Evolutionary conservation across 2,113 vertebrate genomes (phyloP).

Genomic region (Colossoma macropomum): DNA sequence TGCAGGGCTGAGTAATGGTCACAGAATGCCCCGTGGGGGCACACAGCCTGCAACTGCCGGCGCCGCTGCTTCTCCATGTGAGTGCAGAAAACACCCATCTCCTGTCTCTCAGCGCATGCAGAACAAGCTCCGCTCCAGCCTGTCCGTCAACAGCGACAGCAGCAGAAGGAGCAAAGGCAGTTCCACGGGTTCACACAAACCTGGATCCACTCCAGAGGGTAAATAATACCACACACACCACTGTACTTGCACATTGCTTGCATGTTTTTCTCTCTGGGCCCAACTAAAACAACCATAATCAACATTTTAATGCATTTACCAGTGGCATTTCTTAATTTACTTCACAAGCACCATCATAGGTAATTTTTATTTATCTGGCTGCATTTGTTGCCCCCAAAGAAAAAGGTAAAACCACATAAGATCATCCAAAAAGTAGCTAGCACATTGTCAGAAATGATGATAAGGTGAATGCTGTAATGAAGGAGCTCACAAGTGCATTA

Average conservation of each 20-base stretch:
- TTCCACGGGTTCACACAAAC: slow-evolving; percentile 87
- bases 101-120: slow-evolving; percentile 94
- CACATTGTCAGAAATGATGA: slow-evolving; percentile 74
- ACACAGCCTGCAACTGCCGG: slow-evolving; percentile 18
- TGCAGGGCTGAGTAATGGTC: slow-evolving; percentile 73
- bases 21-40: slow-evolving; percentile 33
- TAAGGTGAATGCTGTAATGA: slow-evolving; percentile 76
- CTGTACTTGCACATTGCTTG: background rate
- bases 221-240: slow-evolving; percentile 59
- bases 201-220: slow-evolving; percentile 92
- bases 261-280: too few species aligned
- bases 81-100: slow-evolving; percentile 80
- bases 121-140: slow-evolving; percentile 90
- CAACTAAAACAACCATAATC: background rate
- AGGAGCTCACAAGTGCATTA: slow-evolving; percentile 64
- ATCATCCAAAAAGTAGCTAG: slow-evolving; percentile 63
- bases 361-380: slow-evolving; percentile 48
- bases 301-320: slow-evolving; percentile 55
- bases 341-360: background rate
- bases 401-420: slow-evolving; percentile 63
- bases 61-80: slow-evolving; percentile 43
- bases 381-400: slow-evolving; percentile 61
- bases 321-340: slow-evolving; percentile 12
- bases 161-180: slow-evolving; percentile 90
- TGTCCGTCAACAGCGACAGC: slow-evolving; percentile 90